Conservation (phyloP, 2,888 invertebrate species). For the Drosophila antonietae region DNA sequence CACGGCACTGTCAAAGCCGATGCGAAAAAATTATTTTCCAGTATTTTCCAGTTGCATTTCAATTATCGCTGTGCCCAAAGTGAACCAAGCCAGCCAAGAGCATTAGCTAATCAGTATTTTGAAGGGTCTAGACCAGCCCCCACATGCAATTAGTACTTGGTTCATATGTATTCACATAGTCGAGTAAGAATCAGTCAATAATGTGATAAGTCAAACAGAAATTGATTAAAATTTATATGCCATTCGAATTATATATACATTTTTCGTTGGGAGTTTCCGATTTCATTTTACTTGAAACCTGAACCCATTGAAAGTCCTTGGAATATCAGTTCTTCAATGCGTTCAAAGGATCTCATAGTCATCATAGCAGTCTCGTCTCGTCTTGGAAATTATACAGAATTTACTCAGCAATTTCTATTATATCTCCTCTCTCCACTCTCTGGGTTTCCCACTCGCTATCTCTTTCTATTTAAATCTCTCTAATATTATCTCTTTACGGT, state of each 20-base stretch:
- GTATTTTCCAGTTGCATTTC: slow-evolving; percentile 37
- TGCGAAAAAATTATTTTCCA: slow-evolving; percentile 42
- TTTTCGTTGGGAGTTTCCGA: too few species aligned
- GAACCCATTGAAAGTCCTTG: too few species aligned
- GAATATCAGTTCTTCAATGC: too few species aligned
- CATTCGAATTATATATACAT: too few species aligned
- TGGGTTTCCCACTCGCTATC: too few species aligned
- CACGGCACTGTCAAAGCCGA: slow-evolving; percentile 23
- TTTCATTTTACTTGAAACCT: too few species aligned
- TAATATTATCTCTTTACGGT: too few species aligned
- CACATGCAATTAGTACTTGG: background rate
- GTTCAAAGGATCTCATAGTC: too few species aligned
- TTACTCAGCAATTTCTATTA: background rate
- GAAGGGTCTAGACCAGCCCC: slow-evolving; percentile 23
- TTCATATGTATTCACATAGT: background rate
- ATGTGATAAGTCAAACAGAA: background rate
- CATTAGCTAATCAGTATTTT: slow-evolving; percentile 12
- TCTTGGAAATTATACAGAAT: background rate
- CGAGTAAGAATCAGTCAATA: background rate
- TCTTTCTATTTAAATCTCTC: too few species aligned
- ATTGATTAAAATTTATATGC: background rate
- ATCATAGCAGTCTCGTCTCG: too few species aligned
- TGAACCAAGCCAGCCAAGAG: background rate
- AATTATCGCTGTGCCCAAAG: slow-evolving; percentile 39
- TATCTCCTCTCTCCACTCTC: too few species aligned